Base-by-base conservation (phyloP, 1,140 invertebrate species). In the Tribolium castaneum region DNA sequence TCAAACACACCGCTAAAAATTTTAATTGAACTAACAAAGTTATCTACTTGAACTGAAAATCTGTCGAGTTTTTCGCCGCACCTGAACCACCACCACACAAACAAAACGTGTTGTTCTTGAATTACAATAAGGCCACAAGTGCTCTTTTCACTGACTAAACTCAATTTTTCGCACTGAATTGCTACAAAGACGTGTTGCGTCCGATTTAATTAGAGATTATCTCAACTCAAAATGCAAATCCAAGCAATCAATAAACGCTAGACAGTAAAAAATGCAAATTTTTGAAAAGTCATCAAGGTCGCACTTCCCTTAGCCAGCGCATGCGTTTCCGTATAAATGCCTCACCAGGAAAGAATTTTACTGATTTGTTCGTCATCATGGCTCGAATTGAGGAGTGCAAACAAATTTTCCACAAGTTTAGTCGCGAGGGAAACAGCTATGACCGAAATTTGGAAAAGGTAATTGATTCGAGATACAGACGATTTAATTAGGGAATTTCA, bases 71-170 rank as follows among this genome's bases (percentile, higher is more conserved):
- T 16, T 13, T 13, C 13, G n/a, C 13, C 3, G 16, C 6, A 14
- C 51, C 51, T 52, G 51, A 6, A 14, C 6, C 16, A 19, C 51
- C 16, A 19, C 51, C n/a, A 1, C 2, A 52, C 51, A 52, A 52
- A 52, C 16, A 52, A 52, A 52, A 52, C n/a, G n/a, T 52, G 12
- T 52, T 52, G 51, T 52, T 52, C 12, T 52, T 52, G 51, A 52
- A 52, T 52, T 19, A 7, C 14, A 52, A 52, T 52, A 52, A 52
- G 51, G 12, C 51, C 13, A 52, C 13, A 52, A 52, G 12, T 52
- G 51, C 16, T 52, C 51, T 52, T 52, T 52, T 14, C 51, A 52
- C 5, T 45, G 7, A 1, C 39, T 5, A 45, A 45, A 45, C 7
- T 45, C 39, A 45, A 45, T 45, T 45, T 19, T 30, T 30, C 25